Percentiles rank a stretch among this genome's conserved stretches.
Conservation (phyloP, 1,140 invertebrate genomes). For the Zaprionus taronus region DNA sequence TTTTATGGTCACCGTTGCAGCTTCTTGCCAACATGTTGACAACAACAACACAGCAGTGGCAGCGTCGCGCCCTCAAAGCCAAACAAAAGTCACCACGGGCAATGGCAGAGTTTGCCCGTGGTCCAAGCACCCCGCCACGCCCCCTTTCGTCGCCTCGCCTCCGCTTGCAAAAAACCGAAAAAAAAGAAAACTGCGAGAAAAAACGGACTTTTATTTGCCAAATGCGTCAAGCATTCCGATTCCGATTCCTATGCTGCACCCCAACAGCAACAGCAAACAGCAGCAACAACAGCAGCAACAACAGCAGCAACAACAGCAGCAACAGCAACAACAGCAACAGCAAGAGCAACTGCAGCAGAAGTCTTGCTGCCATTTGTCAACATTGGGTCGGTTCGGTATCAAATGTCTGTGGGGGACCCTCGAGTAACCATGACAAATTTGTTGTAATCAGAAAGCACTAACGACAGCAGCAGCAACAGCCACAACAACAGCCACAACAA, state of each 20-base stretch:
- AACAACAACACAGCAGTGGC: conserved; percentile 20
- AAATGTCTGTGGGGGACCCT: conserved; percentile 63
- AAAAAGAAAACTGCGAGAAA: conserved; percentile 29
- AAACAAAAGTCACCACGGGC: conserved; percentile 41
- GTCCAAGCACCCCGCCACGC: background rate
- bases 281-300: conserved; percentile 35
- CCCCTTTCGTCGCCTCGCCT: background rate
- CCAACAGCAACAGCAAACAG: conserved; percentile 14
- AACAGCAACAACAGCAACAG: conserved; percentile 26
- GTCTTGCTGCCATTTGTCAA: conserved; percentile 69
- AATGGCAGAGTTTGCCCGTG: conserved; percentile 27
- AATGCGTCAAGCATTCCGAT: conserved; percentile 61
- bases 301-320: conserved; percentile 20
- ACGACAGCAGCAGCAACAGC: conserved; percentile 19
- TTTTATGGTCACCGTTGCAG: conserved; percentile 49
- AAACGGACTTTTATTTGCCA: conserved; percentile 54
- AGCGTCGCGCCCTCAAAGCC: conserved; percentile 42
- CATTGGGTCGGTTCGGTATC: conserved; percentile 64
- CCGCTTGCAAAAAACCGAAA: conserved; percentile 33
- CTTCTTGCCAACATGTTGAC: conserved; percentile 66
- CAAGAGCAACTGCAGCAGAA: conserved; percentile 5
- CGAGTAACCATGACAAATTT: conserved; percentile 65
- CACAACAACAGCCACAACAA: conserved; percentile 12
- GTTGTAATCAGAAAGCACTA: conserved; percentile 60
- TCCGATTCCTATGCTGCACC: conserved; percentile 34